Base-by-base conservation (phyloP, 1,140 invertebrate genomes). In the Caenorhabditis brenneri region DNA sequence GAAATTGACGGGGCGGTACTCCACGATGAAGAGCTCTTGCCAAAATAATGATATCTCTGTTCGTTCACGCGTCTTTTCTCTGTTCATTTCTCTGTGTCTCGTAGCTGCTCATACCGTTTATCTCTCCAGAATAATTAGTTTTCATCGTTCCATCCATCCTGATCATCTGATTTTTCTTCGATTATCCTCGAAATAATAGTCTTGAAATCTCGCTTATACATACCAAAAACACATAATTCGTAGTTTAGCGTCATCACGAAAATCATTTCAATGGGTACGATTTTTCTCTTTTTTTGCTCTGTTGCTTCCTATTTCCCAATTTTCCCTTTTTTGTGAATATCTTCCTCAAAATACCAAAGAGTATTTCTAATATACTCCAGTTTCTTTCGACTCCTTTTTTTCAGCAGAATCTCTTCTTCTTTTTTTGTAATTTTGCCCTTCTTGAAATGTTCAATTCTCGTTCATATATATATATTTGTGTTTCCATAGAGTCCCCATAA, bases 351-450 rank as follows among this genome's bases (percentile, higher is more conserved):
- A 42, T 74, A 74, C 65, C 65, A 74, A 27, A 24, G 65, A 74
- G 65, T 42, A 74, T 74, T 42, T 24, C 12, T 46, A 4, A 74
- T 31, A 42, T 10, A 24, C 33, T 74, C n/a, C 15, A 9, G 6
- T 24, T 46, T 42, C 24, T 10, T 42, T 74, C 22, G 4, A 36
- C 15, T 74, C n/a, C n/a, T 42, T 42, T 24, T 19, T 42, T 74
- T 74, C 36, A 42, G n/a, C 65, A 74, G 65, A 74, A 42, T 74
- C 65, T 65, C 53, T 58, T 36, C 42, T 74, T n/a, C 15, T 42
- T 74, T 42, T 39, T 42, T 74, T 39, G 36, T 74, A 74, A 74
- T 74, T 65, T 74, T 74, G 65, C 3, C 39, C 65, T 74, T 15
- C n/a, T 46, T 74, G 33, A 74, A 42, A 74, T 22, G n/a, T 74